Evolutionary conservation across 2,888 invertebrate genomes (phyloP).

Genomic region (Leucophenga maculata): DNA sequence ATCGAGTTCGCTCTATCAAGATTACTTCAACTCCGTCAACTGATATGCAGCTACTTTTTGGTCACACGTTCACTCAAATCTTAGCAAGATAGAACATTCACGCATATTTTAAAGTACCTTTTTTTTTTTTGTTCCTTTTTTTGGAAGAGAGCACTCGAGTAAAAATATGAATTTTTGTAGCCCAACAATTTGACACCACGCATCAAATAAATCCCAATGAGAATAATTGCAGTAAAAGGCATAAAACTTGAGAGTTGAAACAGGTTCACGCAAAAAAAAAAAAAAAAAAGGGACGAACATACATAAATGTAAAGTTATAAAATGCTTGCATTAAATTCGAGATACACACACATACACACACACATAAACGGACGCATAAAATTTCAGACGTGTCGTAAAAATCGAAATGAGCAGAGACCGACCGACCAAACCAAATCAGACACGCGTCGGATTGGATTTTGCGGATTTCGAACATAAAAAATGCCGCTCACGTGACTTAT

Average conservation of each 20-base stretch:
- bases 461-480: conserved; percentile 46
- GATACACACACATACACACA: background rate
- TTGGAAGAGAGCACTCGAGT: too few relatives aligned
- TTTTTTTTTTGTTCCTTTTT: too few relatives aligned
- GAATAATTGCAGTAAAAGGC: background rate
- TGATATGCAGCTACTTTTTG: too few relatives aligned
- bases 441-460: conserved; percentile 20
- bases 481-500: conserved; percentile 59
- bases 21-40: too few relatives aligned
- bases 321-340: background rate
- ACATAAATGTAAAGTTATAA: background rate
- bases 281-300: too few relatives aligned
- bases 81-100: too few relatives aligned
- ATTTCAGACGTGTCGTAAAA: background rate
- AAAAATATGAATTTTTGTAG: too few relatives aligned
- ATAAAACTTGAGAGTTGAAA: background rate
- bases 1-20: too few relatives aligned
- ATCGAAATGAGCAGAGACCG: background rate
- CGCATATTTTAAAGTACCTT: too few relatives aligned
- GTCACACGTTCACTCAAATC: too few relatives aligned
- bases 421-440: conserved; percentile 8
- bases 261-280: background rate
- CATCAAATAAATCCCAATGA: background rate
- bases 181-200: background rate
- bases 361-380: background rate